phyloP scores from a whole-genome alignment of 2,797 vertebrate genomes.

The Otolemur crassicaudatus region DNA sequence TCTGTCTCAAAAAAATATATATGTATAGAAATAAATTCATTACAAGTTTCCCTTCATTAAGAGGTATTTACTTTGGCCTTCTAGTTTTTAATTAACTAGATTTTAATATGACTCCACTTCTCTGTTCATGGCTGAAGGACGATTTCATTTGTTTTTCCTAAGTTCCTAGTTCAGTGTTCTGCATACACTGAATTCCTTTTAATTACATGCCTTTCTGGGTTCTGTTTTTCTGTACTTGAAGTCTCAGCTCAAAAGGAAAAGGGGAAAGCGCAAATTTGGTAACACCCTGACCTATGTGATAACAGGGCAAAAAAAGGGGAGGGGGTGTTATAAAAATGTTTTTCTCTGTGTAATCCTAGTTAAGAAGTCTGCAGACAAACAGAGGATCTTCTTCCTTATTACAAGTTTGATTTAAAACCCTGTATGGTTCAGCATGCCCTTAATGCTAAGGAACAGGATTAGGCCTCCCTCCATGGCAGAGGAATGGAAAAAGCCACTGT shows the following conservation, averaged over 20 bases:
- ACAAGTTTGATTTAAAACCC: slow-evolving; percentile 23
- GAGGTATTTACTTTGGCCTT: slow-evolving; percentile 49
- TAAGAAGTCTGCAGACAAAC: slow-evolving; percentile 30
- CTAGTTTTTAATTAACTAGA: slow-evolving; percentile 57
- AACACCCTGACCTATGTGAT: slow-evolving; percentile 16
- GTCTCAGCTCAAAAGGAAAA: slow-evolving; percentile 52
- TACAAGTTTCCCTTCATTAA: slow-evolving; percentile 33
- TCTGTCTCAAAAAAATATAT: too few relatives aligned
- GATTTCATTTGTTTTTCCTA: slow-evolving; percentile 31
- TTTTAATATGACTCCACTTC: not conserved
- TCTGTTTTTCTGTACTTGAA: slow-evolving; percentile 52
- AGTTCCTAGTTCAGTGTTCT: not conserved
- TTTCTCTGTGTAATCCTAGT: slow-evolving; percentile 42
- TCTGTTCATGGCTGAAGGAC: slow-evolving; percentile 19
- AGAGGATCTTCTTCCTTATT: slow-evolving; percentile 20
- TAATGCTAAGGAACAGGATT: not conserved
- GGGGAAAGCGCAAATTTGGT: slow-evolving; percentile 39
- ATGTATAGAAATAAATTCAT: slow-evolving; percentile 27
- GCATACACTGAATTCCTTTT: not conserved
- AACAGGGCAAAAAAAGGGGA: not conserved
- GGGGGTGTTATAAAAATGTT: slow-evolving; percentile 18
- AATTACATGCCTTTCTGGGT: not conserved
- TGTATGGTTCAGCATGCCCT: not conserved
- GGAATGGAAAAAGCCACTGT: not conserved
- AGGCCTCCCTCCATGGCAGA: slow-evolving; percentile 12